Percentiles rank a stretch among this genome's conserved stretches.
phyloP scores from a whole-genome alignment of 2,888 invertebrate species.

The Drosophila meridionalis region DNA sequence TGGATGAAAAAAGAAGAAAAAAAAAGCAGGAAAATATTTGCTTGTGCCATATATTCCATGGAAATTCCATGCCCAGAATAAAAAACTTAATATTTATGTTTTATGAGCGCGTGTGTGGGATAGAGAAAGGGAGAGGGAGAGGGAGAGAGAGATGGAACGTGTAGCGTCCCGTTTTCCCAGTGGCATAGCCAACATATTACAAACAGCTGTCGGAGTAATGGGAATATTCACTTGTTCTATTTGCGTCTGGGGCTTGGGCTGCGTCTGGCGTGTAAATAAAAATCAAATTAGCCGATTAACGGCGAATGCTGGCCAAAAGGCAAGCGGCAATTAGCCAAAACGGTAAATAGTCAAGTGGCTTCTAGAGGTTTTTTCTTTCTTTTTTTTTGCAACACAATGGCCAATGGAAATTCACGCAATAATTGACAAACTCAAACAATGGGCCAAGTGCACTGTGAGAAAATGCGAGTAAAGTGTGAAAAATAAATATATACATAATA shows the following conservation, averaged over 20 bases:
- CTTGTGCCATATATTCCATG: slow-evolving; percentile 64
- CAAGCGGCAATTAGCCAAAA: slow-evolving; percentile 25
- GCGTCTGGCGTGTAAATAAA: slow-evolving; percentile 47
- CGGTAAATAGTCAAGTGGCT: slow-evolving; percentile 35
- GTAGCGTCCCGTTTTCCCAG: slow-evolving; percentile 26
- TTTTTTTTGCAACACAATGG: slow-evolving; percentile 25
- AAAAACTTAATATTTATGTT: slow-evolving; percentile 31
- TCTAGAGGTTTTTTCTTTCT: slow-evolving; percentile 12
- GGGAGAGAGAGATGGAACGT: not conserved
- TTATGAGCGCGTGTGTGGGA: slow-evolving; percentile 9
- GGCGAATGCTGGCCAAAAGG: slow-evolving; percentile 44
- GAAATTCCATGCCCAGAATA: slow-evolving; percentile 52
- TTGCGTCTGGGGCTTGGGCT: slow-evolving; percentile 18
- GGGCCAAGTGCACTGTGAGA: slow-evolving; percentile 29
- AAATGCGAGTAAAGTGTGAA: not conserved
- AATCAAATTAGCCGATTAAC: slow-evolving; percentile 53
- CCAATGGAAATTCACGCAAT: slow-evolving; percentile 69
- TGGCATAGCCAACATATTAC: slow-evolving; percentile 59
- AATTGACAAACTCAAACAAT: slow-evolving; percentile 62
- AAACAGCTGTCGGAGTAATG: slow-evolving; percentile 60
- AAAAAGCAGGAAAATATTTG: slow-evolving; percentile 58
- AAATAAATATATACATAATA: not conserved
- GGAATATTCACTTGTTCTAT: slow-evolving; percentile 28
- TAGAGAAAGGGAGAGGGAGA: not conserved
- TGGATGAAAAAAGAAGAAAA: not conserved